Conservation (phyloP, 30 jellyfish, hydroid and myxozoan genomes). For the Cassiopea xamachana region DNA sequence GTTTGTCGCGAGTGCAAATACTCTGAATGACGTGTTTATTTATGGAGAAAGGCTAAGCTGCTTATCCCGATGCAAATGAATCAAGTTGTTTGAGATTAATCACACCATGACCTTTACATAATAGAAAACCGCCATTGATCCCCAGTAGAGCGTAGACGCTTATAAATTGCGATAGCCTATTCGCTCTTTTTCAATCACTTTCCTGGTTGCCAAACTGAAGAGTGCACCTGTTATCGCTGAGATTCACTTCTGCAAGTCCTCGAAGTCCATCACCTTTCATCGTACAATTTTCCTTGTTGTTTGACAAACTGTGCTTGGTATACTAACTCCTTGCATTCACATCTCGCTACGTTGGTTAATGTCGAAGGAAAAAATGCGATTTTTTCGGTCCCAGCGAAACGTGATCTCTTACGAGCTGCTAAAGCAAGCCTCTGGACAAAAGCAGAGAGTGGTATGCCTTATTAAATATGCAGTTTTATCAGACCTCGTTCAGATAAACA, state of each 20-base stretch:
- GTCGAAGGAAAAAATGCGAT: slow-evolving; percentile 19
- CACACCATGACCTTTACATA: slow-evolving; percentile 63
- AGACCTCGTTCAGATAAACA: not conserved
- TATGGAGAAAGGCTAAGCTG: slow-evolving; percentile 57
- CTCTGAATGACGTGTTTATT: slow-evolving; percentile 72
- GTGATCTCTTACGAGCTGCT: slow-evolving; percentile 35
- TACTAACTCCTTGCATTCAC: too few species aligned
- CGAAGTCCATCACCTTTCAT: not conserved
- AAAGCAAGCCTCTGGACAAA: slow-evolving; percentile 47
- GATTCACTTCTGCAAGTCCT: not conserved
- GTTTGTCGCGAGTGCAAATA: slow-evolving; percentile 62
- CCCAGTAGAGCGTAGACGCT: slow-evolving; percentile 44
- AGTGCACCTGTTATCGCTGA: not conserved
- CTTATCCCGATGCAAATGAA: slow-evolving; percentile 61
- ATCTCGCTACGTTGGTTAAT: too few species aligned
- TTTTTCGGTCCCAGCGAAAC: slow-evolving; percentile 49
- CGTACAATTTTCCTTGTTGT: not conserved
- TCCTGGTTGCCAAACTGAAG: not conserved
- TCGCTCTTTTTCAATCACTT: not conserved
- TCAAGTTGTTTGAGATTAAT: slow-evolving; percentile 72
- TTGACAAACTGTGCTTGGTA: not conserved
- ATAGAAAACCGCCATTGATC: slow-evolving; percentile 75
- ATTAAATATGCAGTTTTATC: not conserved
- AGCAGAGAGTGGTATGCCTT: slow-evolving; percentile 7
- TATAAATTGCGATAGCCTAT: slow-evolving; percentile 22